These are phyloP conservation scores for Aporrectodea caliginosa DNA, from an alignment of 1,140 invertebrate species.

Conservation along the genomic window DNA sequence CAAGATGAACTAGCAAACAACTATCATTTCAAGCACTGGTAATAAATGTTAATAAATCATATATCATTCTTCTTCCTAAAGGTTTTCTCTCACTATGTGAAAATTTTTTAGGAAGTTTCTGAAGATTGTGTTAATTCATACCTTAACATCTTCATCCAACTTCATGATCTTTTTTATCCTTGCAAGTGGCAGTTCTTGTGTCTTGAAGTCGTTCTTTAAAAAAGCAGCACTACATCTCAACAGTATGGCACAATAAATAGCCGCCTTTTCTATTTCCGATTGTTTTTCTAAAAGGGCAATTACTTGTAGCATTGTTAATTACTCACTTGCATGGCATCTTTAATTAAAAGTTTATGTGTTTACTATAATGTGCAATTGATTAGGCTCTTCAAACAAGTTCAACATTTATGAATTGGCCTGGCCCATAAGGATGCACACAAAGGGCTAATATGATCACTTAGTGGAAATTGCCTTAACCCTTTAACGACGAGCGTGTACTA, in stretches of 20 bases:
- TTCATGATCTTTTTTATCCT: slow-evolving; percentile 99
- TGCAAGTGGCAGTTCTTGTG: slow-evolving; percentile 87
- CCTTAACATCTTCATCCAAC: slow-evolving; percentile 94
- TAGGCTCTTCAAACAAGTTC: background rate
- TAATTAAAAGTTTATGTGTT: slow-evolving; percentile 4
- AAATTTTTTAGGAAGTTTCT: background rate
- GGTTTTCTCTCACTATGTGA: background rate
- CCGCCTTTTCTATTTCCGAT: background rate
- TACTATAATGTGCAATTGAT: slow-evolving; percentile 3
- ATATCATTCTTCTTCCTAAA: background rate
- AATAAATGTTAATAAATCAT: background rate
- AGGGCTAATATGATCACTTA: too few species aligned
- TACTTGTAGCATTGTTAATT: background rate
- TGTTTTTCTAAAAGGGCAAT: background rate
- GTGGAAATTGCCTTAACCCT: too few species aligned
- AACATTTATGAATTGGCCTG: background rate
- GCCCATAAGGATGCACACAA: too few species aligned
- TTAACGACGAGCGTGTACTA: too few species aligned
- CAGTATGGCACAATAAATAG: background rate
- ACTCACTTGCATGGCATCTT: background rate
- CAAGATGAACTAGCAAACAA: background rate
- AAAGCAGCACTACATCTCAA: slow-evolving; percentile 27
- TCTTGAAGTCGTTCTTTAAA: slow-evolving; percentile 75
- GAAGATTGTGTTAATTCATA: slow-evolving; percentile 33
- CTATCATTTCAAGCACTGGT: background rate